Percentiles rank a stretch among this genome's conserved stretches.
Evolutionary conservation across 2,888 invertebrate species (phyloP).

Genomic region (Zootermopsis nevadensis): DNA sequence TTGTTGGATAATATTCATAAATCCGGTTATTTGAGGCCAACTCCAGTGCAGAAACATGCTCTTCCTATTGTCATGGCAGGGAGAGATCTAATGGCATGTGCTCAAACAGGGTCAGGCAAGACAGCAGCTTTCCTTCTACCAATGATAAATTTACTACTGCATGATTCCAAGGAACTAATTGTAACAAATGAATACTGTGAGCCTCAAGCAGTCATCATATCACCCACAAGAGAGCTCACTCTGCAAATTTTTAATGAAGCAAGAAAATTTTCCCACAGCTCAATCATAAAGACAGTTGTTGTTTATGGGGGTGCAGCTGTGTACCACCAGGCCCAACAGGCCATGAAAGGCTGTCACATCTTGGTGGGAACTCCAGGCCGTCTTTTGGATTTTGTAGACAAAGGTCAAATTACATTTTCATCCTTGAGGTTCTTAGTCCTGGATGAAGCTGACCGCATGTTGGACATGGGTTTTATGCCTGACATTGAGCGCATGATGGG

Average conservation of each 20-base stretch:
- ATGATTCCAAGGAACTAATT: conserved; percentile 66
- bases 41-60: conserved; percentile 93
- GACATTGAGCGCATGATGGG: conserved; percentile 71
- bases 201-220: conserved; percentile 87
- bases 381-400: conserved; percentile 73
- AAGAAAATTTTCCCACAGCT: conserved; percentile 81
- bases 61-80: conserved; percentile 84
- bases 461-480: conserved; percentile 78
- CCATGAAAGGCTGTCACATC: conserved; percentile 73
- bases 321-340: conserved; percentile 71
- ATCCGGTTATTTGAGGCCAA: conserved; percentile 85
- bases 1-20: conserved; percentile 81
- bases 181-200: conserved; percentile 64
- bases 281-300: conserved; percentile 78
- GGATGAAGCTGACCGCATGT: conserved; percentile 87
- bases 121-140: conserved; percentile 96
- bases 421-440: conserved; percentile 75
- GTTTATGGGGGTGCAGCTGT: conserved; percentile 90
- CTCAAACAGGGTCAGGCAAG: conserved; percentile 98
- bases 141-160: conserved; percentile 79
- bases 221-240: conserved; percentile 93
- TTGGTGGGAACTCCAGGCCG: conserved; percentile 81
- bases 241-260: conserved; percentile 90
- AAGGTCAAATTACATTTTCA: conserved; percentile 68
- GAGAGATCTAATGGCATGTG: conserved; percentile 96